phyloP scores from a whole-genome alignment of 2,113 vertebrate species.

The Poeciliopsis prolifica region DNA sequence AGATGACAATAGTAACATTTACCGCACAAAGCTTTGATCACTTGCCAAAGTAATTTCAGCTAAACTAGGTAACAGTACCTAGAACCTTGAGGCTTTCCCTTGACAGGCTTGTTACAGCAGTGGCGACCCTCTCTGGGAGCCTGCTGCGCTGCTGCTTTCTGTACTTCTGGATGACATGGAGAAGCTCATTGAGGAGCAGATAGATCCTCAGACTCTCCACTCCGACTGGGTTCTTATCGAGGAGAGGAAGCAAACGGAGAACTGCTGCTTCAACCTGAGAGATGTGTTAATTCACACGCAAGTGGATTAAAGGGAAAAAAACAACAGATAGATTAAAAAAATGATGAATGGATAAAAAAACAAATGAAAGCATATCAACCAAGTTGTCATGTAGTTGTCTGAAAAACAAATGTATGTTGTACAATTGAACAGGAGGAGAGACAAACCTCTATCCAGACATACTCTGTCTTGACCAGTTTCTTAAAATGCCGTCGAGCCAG shows the following conservation, averaged over 20 bases:
- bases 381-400: neutral
- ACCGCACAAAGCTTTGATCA: neutral
- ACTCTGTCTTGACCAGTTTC: constrained; percentile 50
- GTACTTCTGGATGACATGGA: constrained; percentile 29
- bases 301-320: too few species aligned
- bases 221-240: constrained; percentile 22
- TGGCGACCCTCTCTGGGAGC: constrained; percentile 39
- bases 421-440: neutral
- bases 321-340: neutral
- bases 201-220: constrained; percentile 66
- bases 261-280: constrained; percentile 44
- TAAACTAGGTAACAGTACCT: constrained; percentile 44
- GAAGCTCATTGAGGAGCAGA: constrained; percentile 64
- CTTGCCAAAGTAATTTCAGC: neutral
- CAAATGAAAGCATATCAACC: neutral
- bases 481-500: constrained; percentile 51
- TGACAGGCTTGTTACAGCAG: constrained; percentile 41
- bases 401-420: neutral
- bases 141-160: neutral
- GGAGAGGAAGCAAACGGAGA: constrained; percentile 25
- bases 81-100: constrained; percentile 50
- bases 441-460: constrained; percentile 55
- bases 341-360: neutral
- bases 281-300: neutral
- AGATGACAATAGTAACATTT: neutral